Evolutionary conservation across 2,797 vertebrate genomes (phyloP), one percentile per base, ranked within the genome.

Genomic region (Thamnophis elegans): DNA sequence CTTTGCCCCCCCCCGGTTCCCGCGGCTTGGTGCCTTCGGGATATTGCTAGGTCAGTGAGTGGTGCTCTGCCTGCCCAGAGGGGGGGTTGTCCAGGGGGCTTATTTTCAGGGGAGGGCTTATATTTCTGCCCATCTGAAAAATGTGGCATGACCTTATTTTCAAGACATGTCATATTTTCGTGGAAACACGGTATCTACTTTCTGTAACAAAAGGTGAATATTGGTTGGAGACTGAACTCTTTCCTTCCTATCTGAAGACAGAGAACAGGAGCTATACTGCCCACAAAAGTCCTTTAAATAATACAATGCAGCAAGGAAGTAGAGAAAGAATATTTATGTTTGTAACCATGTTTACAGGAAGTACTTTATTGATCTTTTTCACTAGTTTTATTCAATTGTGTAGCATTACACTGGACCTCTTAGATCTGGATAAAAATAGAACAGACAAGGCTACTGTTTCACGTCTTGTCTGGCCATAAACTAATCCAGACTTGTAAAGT

Each of bases 401-500:
- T 82, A 25, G 22, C 22, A 25, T 82, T 82, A 25, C 11, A 28
- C 54, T 26, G 32, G n/a, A 65, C 22, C 5, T 36, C 82, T 58
- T 42, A 85, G 25, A 22, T 36, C n/a, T 88, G 60, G 42, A 60
- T n/a, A 58, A 28, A 60, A 60, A 91, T 59, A 47, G 25, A 47
- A 10, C 55, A 85, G 26, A 51, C 2, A 1, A 90, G 36, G 12
- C 53, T 90, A 78, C 53, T 26, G 25, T 82, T 36, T 56, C 89
- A 58, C 16, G 14, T 85, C 78, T 58, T 60, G 55, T 85, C 51
- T 85, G 56, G 26, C 78, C 28, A 20, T 73, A 68, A 73, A 88
- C 62, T 88, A 88, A 91, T 73, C 53, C 18, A 78, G 16, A 36
- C 85, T 88, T 73, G n/a, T 87, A 91, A 88, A 73, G 59, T 65